phyloP scores from a whole-genome alignment of 2,797 vertebrate genomes.

The Pteropus rufus region DNA sequence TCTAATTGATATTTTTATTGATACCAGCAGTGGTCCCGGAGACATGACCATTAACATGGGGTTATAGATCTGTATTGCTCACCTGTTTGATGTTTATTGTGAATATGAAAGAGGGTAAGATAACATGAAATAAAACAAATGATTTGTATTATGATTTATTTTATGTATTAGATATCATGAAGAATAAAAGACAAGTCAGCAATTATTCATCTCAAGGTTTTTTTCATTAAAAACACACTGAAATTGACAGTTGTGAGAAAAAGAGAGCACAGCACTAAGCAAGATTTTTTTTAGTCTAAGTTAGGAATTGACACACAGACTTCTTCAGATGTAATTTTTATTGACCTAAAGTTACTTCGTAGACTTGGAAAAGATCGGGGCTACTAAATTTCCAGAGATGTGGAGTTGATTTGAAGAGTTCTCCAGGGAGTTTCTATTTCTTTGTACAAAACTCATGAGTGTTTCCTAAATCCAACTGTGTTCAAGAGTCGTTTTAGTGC shows the following conservation, averaged over 20 bases:
- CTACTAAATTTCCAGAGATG: background rate
- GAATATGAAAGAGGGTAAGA: background rate
- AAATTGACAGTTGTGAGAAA: background rate
- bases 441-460: background rate
- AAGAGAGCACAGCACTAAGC: background rate
- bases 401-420: constrained; percentile 6
- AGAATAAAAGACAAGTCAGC: background rate
- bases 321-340: constrained; percentile 22
- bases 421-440: background rate
- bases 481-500: background rate
- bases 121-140: background rate
- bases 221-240: background rate
- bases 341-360: background rate
- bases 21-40: background rate
- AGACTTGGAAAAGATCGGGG: background rate
- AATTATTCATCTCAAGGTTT: background rate
- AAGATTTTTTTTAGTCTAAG: background rate
- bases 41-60: background rate
- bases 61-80: background rate
- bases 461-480: background rate
- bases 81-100: background rate
- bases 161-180: background rate
- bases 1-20: background rate
- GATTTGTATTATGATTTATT: too few relatives aligned
- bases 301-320: background rate